Evolutionary conservation across 92 coral and sea anemone species (phyloP), one percentile per base, ranked within the genome.

Genomic region (Hydrozoanthus gracilis): DNA sequence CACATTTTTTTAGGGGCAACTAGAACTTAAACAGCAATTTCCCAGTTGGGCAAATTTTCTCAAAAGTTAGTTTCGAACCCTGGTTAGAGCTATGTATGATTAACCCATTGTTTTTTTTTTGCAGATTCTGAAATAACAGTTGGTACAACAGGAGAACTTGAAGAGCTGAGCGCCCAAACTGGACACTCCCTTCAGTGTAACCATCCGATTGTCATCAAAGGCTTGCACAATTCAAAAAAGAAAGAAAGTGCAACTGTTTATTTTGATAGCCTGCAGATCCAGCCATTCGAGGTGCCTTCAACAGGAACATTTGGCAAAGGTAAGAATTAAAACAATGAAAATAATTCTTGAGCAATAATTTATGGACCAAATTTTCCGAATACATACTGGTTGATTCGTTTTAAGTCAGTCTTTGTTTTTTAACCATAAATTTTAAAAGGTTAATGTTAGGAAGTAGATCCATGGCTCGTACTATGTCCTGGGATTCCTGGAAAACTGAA

Each of bases 251-350:
- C 85, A 4, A 80, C 58, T 1, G 74, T 65, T 6, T 1, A 15
- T 7, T 80, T 80, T 80, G 61, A 16, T 27, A 16, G n/a, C 4
- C 18, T 80, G 18, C 73, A 80, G 85, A 66, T 80, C 8, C 85
- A 80, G 85, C 85, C 85, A 47, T 80, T 80, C 66, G 74, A 18
- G 8, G 85, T 80, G 11, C 85, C 83, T 13, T 3, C 13, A 6
- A 47, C 85, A 3, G 85, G 85, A 6, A 15, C 64, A 46, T 80
- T 80, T 65, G 85, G 74, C 48, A 18, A 80, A 66, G 85, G 85
- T 80, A 80, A 4, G 35, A 44, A 55, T 52, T 12, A 52, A 12
- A 12, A 52, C 8, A 52, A 52, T 3, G 12, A 52, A 7, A 52
- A 52, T 52, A 3, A 52, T 52, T 52, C 60, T 1, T 7, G 12